Percentiles rank a stretch among this genome's conserved stretches.
These are phyloP conservation scores for Bicyclus anynana DNA, from an alignment of 1,140 invertebrate species.

Conservation along the genomic window DNA sequence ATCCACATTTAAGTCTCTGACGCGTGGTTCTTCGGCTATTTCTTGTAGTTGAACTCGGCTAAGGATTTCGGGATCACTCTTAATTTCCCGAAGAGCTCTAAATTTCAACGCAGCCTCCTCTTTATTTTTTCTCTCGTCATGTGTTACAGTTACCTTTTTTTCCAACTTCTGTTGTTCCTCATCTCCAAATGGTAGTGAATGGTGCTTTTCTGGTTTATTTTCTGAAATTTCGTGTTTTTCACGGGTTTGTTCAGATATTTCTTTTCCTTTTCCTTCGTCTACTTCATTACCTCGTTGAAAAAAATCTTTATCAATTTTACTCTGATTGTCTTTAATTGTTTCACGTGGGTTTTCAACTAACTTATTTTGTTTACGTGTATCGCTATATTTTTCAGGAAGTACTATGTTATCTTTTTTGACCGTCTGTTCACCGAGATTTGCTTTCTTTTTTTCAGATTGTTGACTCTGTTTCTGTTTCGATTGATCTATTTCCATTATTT, in stretches of 20 bases:
- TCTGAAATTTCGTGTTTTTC: slow-evolving; percentile 3
- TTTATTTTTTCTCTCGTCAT: slow-evolving; percentile 2
- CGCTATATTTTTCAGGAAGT: slow-evolving; percentile 11
- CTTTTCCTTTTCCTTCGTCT: no score
- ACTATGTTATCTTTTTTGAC: slow-evolving; percentile 8
- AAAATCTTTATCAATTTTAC: no score
- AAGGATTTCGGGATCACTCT: slow-evolving; percentile 10
- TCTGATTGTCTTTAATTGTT: no score
- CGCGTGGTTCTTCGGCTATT: slow-evolving; percentile 21
- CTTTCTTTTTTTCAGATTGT: slow-evolving; percentile 19
- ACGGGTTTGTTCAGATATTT: slow-evolving; percentile 14
- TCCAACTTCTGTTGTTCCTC: neutral
- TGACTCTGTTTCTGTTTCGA: slow-evolving; percentile 19
- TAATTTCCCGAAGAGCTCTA: slow-evolving; percentile 2
- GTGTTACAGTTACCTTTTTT: neutral
- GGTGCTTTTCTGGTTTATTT: neutral
- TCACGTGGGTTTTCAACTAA: no score
- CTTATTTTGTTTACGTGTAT: neutral
- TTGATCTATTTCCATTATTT: no score
- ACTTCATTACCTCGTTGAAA: no score
- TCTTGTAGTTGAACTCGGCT: slow-evolving; percentile 7
- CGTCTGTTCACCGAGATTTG: slow-evolving; percentile 11
- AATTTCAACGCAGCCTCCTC: slow-evolving; percentile 13
- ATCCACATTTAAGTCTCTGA: slow-evolving; percentile 34
- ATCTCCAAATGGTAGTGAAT: neutral